Conservation (phyloP, 2,113 vertebrate genomes). For the Perca flavescens region DNA sequence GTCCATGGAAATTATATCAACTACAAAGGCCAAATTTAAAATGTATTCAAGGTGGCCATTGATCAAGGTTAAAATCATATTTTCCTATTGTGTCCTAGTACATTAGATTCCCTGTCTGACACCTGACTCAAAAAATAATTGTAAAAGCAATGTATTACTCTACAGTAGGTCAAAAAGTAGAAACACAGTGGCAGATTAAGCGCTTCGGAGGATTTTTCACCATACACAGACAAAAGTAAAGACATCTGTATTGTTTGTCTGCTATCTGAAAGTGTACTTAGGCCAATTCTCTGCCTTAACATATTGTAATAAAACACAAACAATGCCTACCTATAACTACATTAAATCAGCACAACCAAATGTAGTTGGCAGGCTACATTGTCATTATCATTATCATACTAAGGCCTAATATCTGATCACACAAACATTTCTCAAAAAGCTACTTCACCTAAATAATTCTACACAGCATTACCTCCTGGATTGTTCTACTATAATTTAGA, state of each 20-base stretch:
- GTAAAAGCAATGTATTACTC: not conserved
- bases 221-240: not conserved
- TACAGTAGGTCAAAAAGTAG: not conserved
- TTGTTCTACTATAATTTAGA: not conserved
- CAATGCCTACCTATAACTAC: not conserved
- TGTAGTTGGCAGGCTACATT: not conserved
- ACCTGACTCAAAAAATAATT: not conserved
- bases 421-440: slow-evolving; percentile 2
- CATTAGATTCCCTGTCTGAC: not conserved
- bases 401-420: not conserved
- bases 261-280: not conserved
- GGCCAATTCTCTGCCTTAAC: not conserved
- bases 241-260: not conserved
- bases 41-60: not conserved
- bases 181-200: not conserved
- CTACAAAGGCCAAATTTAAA: not conserved
- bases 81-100: not conserved
- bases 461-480: not conserved
- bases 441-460: not conserved
- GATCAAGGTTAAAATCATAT: not conserved
- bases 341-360: not conserved
- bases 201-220: not conserved
- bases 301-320: not conserved
- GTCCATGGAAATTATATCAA: not conserved
- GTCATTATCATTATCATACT: not conserved